These are phyloP conservation scores for Siniperca obscura DNA, from an alignment of 2,797 vertebrate genomes.

Conservation along the genomic window DNA sequence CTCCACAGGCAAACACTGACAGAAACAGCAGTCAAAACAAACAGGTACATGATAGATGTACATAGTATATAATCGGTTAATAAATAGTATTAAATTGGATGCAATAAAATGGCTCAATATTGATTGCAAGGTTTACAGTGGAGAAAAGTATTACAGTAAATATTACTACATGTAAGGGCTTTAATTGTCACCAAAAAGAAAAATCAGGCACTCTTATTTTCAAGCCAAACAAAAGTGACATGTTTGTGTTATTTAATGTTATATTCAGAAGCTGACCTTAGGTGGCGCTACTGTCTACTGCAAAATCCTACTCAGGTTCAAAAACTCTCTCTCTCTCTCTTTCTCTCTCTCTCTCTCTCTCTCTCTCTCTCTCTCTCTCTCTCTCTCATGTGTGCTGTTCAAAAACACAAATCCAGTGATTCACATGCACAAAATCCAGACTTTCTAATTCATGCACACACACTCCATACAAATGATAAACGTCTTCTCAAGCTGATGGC, in stretches of 20 bases:
- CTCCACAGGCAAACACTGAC: background rate
- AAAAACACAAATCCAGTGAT: conserved; percentile 28
- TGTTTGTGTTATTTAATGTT: background rate
- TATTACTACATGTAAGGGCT: background rate
- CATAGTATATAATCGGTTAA: background rate
- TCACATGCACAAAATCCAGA: conserved; percentile 18
- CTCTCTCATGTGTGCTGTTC: background rate
- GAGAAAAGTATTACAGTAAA: background rate
- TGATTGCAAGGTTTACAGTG: background rate
- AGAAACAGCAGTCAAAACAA: background rate
- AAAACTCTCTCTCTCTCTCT: background rate
- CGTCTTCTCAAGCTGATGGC: conserved; percentile 85
- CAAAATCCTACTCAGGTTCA: background rate
- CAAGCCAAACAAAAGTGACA: background rate
- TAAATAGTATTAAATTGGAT: background rate
- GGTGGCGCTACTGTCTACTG: conserved; percentile 63
- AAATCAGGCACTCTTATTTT: background rate
- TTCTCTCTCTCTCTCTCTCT: background rate
- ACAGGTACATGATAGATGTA: background rate
- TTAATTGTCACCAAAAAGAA: background rate
- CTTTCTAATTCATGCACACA: conserved; percentile 20
- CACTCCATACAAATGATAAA: conserved; percentile 48
- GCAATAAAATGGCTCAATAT: background rate
- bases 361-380: background rate
- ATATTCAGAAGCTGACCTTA: conserved; percentile 47